A percentile compares a stretch with the other conserved stretches of the same genome.
Evolutionary conservation across 1,140 invertebrate genomes (phyloP).

Genomic region (Drosophila prosaltans): DNA sequence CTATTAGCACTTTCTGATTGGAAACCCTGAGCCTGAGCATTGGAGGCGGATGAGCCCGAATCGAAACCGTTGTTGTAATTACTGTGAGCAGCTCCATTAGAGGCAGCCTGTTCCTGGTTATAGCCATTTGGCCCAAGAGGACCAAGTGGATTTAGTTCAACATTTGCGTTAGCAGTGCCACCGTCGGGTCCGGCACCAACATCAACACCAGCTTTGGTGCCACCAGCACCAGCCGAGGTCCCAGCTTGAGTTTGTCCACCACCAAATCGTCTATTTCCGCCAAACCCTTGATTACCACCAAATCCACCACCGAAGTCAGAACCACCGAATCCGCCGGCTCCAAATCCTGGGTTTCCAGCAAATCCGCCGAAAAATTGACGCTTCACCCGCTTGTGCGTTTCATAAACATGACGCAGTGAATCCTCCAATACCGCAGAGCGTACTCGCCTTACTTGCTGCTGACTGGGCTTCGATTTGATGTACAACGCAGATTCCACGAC

Average conservation of each 20-base stretch:
- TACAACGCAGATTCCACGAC: constrained; percentile 81
- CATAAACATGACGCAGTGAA: constrained; percentile 25
- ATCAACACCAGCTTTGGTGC: constrained; percentile 50
- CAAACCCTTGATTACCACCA: constrained; percentile 27
- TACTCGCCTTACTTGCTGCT: constrained; percentile 60
- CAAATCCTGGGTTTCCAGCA: constrained; percentile 34
- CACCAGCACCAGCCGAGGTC: constrained; percentile 45
- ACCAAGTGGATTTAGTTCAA: constrained; percentile 43
- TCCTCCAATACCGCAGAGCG: constrained; percentile 39
- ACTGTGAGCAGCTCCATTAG: constrained; percentile 64
- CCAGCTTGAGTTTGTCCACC: constrained; percentile 37
- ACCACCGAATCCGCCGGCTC: constrained; percentile 8
- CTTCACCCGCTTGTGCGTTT: constrained; percentile 69
- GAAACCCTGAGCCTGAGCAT: constrained; percentile 73
- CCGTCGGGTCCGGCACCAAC: constrained; percentile 60
- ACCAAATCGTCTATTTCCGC: constrained; percentile 17
- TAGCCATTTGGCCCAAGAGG: constrained; percentile 56
- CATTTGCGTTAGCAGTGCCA: constrained; percentile 60
- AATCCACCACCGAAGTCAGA: neutral
- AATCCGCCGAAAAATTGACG: constrained; percentile 38
- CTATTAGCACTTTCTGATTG: constrained; percentile 65
- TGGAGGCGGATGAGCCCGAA: constrained; percentile 61
- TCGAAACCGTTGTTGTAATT: constrained; percentile 54
- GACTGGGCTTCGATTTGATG: constrained; percentile 72
- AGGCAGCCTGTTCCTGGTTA: constrained; percentile 69